Conservation (phyloP, 2,888 invertebrate genomes). For the Spialia ferax region DNA sequence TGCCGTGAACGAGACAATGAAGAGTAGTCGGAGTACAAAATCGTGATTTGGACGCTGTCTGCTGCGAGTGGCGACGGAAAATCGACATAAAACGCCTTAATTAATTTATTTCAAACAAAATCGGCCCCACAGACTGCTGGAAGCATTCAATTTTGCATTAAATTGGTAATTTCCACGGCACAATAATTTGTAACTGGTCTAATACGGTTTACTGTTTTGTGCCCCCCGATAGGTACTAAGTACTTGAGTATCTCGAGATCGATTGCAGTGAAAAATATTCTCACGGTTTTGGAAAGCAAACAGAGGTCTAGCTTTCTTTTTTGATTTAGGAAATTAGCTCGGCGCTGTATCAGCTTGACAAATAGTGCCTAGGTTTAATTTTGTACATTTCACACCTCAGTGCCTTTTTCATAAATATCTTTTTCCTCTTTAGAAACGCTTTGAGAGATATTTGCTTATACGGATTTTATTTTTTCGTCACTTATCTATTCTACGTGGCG, state of each 20-base stretch:
- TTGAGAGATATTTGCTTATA: conserved; percentile 38
- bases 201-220: conserved; percentile 71
- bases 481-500: conserved; percentile 6
- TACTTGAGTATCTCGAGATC: conserved; percentile 41
- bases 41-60: conserved; percentile 76
- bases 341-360: conserved; percentile 41
- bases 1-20: conserved; percentile 55
- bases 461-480: conserved; percentile 16
- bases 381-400: conserved; percentile 44
- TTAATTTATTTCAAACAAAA: conserved; percentile 84
- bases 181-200: conserved; percentile 83
- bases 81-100: conserved; percentile 81
- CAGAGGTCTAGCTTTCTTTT: conserved; percentile 71
- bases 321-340: conserved; percentile 58
- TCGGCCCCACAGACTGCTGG: conserved; percentile 73
- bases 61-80: conserved; percentile 69
- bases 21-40: conserved; percentile 62
- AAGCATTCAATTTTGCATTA: conserved; percentile 81
- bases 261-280: conserved; percentile 65
- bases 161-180: conserved; percentile 83
- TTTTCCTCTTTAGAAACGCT: conserved; percentile 44
- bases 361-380: conserved; percentile 46
- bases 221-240: conserved; percentile 55
- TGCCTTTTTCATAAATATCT: conserved; percentile 43
- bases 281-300: conserved; percentile 78